Percentiles rank a stretch among this genome's conserved stretches.
Evolutionary conservation across 2,797 vertebrate species (phyloP).

Genomic region (Sylvia borin): DNA sequence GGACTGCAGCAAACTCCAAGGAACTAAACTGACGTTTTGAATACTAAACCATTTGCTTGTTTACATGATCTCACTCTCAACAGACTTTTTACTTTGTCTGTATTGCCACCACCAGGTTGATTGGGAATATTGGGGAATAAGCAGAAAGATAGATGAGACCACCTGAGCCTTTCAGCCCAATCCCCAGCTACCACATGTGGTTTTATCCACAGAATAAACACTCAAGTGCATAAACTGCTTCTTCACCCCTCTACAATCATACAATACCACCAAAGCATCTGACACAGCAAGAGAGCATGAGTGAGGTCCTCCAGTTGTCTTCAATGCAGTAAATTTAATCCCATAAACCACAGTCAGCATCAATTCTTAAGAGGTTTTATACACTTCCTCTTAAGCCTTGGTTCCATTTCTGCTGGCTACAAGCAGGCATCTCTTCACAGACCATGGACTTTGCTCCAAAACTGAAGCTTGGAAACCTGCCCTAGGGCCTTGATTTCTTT

Average conservation of each 20-base stretch:
- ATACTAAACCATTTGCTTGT: not conserved
- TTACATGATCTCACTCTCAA: not conserved
- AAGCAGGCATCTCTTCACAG: not conserved
- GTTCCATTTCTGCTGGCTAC: not conserved
- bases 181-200: not conserved
- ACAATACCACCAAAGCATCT: not conserved
- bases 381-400: not conserved
- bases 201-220: not conserved
- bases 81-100: not conserved
- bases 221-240: not conserved
- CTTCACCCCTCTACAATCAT: not conserved
- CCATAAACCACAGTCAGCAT: not conserved
- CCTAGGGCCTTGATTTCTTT: not conserved
- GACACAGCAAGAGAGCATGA: not conserved
- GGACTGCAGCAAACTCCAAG: not conserved
- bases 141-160: not conserved
- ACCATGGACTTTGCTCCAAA: not conserved
- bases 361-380: not conserved
- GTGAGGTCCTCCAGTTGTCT: not conserved
- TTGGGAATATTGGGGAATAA: not conserved
- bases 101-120: not conserved
- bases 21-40: not conserved
- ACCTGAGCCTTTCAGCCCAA: not conserved
- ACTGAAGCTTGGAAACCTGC: not conserved
- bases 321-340: not conserved